Conservation (phyloP, 2,797 vertebrate species). For the Peromyscus aztecus region DNA sequence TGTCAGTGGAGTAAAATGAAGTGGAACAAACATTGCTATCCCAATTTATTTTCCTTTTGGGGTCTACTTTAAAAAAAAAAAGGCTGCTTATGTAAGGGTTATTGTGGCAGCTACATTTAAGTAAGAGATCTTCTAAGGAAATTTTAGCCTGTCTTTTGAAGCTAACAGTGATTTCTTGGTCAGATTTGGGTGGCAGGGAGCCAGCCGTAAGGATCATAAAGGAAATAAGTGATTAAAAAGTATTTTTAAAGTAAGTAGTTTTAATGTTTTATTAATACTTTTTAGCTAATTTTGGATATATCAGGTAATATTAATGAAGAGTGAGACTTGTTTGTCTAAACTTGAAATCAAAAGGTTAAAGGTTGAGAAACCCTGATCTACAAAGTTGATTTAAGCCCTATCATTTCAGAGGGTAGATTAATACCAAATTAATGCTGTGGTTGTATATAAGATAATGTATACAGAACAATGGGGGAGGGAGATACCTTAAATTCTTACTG, state of each 20-base stretch:
- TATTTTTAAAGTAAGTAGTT: not conserved
- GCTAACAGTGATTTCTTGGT: not conserved
- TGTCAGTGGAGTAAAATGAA: conserved; percentile 26
- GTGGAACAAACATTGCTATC: not conserved
- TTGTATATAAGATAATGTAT: not conserved
- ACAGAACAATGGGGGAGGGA: not conserved
- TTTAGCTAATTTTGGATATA: conserved; percentile 65
- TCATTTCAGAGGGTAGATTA: conserved; percentile 47
- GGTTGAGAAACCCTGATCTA: conserved; percentile 48
- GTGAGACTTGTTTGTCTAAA: conserved; percentile 37
- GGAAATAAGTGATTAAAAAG: not conserved
- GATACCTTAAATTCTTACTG: not conserved
- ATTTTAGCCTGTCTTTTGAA: conserved; percentile 32
- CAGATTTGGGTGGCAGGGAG: not conserved
- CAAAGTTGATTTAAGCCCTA: conserved; percentile 35
- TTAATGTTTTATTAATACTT: conserved; percentile 6
- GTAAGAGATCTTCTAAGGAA: not conserved
- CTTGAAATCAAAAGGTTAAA: conserved; percentile 9
- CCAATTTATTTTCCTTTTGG: conserved; percentile 26
- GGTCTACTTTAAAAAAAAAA: not conserved
- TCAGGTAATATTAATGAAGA: conserved; percentile 30
- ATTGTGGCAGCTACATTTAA: not conserved
- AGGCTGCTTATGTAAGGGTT: not conserved
- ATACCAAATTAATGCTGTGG: conserved; percentile 48
- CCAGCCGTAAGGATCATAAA: not conserved